phyloP scores from a whole-genome alignment of 1,140 invertebrate species.

The Delia radicum region DNA sequence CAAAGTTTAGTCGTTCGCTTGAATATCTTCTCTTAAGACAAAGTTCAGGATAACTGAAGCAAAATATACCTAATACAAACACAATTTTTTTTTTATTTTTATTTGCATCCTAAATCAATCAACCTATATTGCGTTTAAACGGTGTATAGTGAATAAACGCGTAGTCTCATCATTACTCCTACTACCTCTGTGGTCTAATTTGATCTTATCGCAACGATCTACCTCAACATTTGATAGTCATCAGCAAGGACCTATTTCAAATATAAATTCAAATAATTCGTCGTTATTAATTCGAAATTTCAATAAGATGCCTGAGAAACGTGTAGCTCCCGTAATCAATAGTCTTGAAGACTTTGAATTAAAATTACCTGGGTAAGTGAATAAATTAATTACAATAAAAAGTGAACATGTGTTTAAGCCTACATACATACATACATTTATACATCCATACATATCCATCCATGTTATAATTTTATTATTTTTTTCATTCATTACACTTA shows the following conservation, averaged over 20 bases:
- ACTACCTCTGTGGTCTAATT: constrained; percentile 14
- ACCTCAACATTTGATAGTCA: neutral
- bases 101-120: neutral
- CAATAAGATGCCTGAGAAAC: constrained; percentile 42
- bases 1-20: constrained; percentile 13
- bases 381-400: no score
- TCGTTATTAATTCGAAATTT: neutral
- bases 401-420: no score
- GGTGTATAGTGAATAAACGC: constrained; percentile 10
- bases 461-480: no score
- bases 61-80: neutral
- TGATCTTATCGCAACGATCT: neutral
- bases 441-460: no score
- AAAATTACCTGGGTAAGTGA: constrained; percentile 47
- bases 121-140: neutral
- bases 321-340: constrained; percentile 39
- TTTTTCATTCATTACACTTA: no score
- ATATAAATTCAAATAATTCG: neutral
- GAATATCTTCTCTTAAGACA: constrained; percentile 15
- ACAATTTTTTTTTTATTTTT: neutral
- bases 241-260: neutral
- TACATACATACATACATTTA: no score
- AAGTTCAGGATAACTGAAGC: neutral
- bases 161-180: neutral
- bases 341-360: constrained; percentile 42